Conservation (phyloP, 2,797 vertebrate species). For the Pangasius djambal region DNA sequence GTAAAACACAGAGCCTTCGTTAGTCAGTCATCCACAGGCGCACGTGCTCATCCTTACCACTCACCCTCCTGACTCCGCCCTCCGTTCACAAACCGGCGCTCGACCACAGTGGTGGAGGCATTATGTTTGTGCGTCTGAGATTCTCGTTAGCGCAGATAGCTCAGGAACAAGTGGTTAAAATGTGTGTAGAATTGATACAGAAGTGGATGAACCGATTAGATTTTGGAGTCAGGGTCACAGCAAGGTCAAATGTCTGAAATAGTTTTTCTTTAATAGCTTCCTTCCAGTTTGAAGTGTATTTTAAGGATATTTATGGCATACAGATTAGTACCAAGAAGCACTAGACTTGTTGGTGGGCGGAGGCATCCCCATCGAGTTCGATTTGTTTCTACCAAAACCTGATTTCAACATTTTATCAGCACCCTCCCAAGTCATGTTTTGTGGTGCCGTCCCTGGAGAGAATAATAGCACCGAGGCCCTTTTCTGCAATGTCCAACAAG, state of each 20-base stretch:
- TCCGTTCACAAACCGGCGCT: neutral
- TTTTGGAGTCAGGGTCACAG: neutral
- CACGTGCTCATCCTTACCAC: neutral
- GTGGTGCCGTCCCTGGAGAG: no score
- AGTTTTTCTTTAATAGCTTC: neutral
- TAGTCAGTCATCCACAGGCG: neutral
- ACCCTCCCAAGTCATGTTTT: neutral
- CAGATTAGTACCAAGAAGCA: neutral
- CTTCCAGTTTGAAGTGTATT: neutral
- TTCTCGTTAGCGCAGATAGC: neutral
- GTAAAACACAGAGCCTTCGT: neutral
- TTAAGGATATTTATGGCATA: neutral
- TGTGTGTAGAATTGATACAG: neutral
- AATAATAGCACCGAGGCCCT: neutral
- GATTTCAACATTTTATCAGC: neutral
- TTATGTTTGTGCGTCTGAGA: no score
- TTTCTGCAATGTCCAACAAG: neutral
- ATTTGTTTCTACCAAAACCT: no score
- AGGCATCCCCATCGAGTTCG: no score
- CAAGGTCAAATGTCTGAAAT: neutral
- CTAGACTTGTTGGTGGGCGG: no score
- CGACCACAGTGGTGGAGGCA: no score
- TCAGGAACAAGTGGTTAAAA: neutral
- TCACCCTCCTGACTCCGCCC: neutral
- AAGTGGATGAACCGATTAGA: neutral